Conservation (phyloP, 2,113 vertebrate genomes). For the Xerus inauris region DNA sequence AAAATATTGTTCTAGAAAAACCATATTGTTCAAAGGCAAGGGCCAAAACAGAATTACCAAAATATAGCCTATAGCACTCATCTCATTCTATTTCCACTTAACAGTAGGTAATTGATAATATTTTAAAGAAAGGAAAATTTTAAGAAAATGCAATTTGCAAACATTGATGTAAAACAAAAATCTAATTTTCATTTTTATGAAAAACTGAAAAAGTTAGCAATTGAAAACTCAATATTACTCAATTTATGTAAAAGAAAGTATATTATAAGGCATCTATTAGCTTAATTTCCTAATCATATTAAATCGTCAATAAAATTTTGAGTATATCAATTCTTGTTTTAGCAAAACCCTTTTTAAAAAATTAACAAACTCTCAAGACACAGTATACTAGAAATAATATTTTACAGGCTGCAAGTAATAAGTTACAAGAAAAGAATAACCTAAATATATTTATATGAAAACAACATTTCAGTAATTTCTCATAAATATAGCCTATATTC, state of each 20-base stretch:
- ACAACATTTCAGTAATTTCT: slow-evolving; percentile 21
- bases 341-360: not conserved
- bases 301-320: slow-evolving; percentile 5
- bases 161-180: slow-evolving; percentile 6
- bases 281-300: slow-evolving; percentile 9
- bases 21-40: not conserved
- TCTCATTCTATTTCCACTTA: not conserved
- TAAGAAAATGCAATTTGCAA: not conserved
- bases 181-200: not conserved
- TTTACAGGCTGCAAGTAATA: not conserved
- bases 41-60: not conserved
- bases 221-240: not conserved
- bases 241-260: slow-evolving; percentile 1
- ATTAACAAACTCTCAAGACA: slow-evolving; percentile 32
- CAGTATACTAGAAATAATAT: not conserved
- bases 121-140: not conserved
- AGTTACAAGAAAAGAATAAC: not conserved
- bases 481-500: not conserved
- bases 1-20: not conserved
- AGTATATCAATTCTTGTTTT: not conserved
- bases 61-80: not conserved
- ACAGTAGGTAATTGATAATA: not conserved
- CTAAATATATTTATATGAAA: not conserved
- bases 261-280: not conserved
- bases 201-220: not conserved